phyloP scores from a whole-genome alignment of 2,888 invertebrate genomes.

The Plebejus argus region DNA sequence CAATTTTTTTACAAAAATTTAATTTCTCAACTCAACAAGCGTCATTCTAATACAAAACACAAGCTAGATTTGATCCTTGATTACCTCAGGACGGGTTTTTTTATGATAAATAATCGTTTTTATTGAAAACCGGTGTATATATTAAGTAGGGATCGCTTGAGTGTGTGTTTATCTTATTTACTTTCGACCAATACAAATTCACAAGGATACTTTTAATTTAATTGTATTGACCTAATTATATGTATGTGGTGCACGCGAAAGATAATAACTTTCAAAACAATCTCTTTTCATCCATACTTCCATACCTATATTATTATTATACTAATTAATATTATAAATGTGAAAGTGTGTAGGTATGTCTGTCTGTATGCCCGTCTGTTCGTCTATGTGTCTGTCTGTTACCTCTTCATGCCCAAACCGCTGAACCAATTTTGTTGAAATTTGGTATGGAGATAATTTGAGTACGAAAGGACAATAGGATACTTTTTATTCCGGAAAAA shows the following conservation, averaged over 20 bases:
- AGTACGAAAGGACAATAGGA: too few species aligned
- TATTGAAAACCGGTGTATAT: conserved; percentile 14
- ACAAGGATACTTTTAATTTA: conserved; percentile 14
- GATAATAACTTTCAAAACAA: conserved; percentile 16
- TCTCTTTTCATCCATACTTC: neutral
- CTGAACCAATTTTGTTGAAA: too few species aligned
- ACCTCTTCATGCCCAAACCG: too few species aligned
- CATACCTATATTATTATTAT: too few species aligned
- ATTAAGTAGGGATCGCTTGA: neutral
- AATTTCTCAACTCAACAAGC: neutral
- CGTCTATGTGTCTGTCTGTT: too few species aligned
- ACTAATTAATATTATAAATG: neutral
- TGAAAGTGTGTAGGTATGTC: too few species aligned
- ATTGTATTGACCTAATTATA: conserved; percentile 35
- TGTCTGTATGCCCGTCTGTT: too few species aligned
- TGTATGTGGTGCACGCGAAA: conserved; percentile 5
- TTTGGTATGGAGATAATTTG: too few species aligned
- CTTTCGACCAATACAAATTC: conserved; percentile 19
- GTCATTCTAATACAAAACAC: conserved; percentile 23
- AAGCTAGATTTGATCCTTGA: conserved; percentile 12
- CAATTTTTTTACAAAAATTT: neutral
- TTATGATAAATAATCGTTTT: conserved; percentile 16
- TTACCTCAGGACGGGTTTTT: conserved; percentile 3
- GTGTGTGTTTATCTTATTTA: conserved; percentile 28
- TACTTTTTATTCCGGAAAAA: too few species aligned